Evolutionary conservation across 2,888 invertebrate genomes (phyloP).

Genomic region (Cantharis nigra): DNA sequence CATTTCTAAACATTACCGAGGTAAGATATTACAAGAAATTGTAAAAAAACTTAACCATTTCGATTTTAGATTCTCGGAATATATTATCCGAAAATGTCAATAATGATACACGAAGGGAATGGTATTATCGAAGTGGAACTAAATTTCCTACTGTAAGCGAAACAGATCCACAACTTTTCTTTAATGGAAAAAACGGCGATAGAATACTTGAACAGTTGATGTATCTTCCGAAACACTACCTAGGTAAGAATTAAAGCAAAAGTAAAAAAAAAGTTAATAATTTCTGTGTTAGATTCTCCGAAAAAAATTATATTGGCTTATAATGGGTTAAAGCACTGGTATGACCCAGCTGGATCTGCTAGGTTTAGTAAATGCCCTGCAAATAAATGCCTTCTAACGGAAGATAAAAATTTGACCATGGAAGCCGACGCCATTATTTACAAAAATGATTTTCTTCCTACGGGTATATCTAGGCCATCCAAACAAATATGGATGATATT

Average conservation of each 20-base stretch:
- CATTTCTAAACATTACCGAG: no score
- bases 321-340: constrained; percentile 69
- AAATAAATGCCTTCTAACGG: constrained; percentile 79
- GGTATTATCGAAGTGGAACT: constrained; percentile 81
- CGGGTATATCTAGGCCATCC: constrained; percentile 68
- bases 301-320: constrained; percentile 80
- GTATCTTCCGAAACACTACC: constrained; percentile 81
- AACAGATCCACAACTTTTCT: constrained; percentile 70
- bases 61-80: no score
- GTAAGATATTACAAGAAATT: no score
- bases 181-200: constrained; percentile 74
- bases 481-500: constrained; percentile 92
- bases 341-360: constrained; percentile 62
- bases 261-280: neutral
- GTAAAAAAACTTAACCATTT: no score
- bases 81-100: no score
- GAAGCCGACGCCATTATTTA: constrained; percentile 87
- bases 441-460: constrained; percentile 81
- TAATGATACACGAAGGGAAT: constrained; percentile 57
- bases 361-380: constrained; percentile 82
- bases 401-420: constrained; percentile 71
- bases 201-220: constrained; percentile 85
- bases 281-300: constrained; percentile 51
- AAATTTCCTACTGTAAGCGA: constrained; percentile 62
- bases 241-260: constrained; percentile 47